Conservation (phyloP, 2,888 invertebrate genomes). For the Phengaris arion region DNA sequence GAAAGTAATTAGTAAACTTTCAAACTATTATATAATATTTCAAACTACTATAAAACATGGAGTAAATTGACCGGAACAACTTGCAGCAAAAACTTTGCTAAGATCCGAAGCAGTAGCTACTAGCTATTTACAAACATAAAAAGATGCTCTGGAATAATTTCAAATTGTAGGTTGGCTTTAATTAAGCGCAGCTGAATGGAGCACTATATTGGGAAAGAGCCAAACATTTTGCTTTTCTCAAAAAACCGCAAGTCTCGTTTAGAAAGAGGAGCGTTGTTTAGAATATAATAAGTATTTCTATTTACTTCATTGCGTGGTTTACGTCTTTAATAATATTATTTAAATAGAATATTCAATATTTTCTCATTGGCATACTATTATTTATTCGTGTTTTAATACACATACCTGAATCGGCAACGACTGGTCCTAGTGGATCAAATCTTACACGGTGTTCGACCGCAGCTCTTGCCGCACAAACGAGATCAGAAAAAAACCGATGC, state of each 20-base stretch:
- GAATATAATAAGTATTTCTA: background rate
- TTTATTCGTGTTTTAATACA: conserved; percentile 6
- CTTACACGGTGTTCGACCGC: conserved; percentile 87
- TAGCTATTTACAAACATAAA: background rate
- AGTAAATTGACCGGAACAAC: conserved; percentile 7
- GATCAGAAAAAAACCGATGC: conserved; percentile 88
- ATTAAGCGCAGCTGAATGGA: conserved; percentile 30
- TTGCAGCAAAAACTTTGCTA: background rate
- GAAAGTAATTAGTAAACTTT: conserved; percentile 3
- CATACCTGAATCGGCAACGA: conserved; percentile 80
- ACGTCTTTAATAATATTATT: background rate
- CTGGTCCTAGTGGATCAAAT: conserved; percentile 85
- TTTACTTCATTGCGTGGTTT: background rate
- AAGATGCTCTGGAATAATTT: background rate
- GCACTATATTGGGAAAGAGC: conserved; percentile 44
- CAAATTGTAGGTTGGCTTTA: conserved; percentile 21
- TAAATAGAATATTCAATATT: background rate
- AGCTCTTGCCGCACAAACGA: conserved; percentile 85
- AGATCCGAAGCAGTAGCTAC: background rate
- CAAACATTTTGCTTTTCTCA: conserved; percentile 44
- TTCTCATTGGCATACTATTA: background rate
- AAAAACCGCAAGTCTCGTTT: conserved; percentile 31
- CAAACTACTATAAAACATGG: background rate
- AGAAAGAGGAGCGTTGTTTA: conserved; percentile 9
- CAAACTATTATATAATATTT: background rate